These are phyloP conservation scores for Liposcelis brunnea DNA, from an alignment of 2,888 invertebrate genomes.

Conservation along the genomic window DNA sequence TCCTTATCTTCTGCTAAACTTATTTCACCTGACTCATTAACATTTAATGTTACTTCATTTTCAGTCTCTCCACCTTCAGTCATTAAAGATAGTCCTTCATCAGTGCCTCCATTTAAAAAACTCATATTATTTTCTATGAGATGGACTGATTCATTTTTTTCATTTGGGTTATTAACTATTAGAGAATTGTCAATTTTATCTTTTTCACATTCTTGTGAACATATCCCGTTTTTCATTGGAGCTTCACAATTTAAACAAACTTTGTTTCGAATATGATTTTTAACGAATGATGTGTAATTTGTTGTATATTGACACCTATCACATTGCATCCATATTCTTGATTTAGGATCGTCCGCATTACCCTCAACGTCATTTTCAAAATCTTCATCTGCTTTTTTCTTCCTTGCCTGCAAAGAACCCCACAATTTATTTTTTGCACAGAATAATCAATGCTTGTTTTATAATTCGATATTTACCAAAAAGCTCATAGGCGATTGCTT, in stretches of 20 bases:
- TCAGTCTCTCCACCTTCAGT: neutral
- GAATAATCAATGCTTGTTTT: neutral
- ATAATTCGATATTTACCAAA: neutral
- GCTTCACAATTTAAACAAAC: neutral
- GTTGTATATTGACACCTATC: slow-evolving; percentile 26
- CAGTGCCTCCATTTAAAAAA: neutral
- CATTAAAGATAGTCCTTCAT: neutral
- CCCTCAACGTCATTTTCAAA: slow-evolving; percentile 13
- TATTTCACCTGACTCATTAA: neutral
- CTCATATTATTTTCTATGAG: too few species aligned
- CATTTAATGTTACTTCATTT: neutral
- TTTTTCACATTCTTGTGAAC: neutral
- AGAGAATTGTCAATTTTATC: neutral
- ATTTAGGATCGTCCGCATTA: slow-evolving; percentile 16
- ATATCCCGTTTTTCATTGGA: neutral
- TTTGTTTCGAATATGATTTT: slow-evolving; percentile 21
- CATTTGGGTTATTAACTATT: neutral
- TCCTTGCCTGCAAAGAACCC: slow-evolving; percentile 17
- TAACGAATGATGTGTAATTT: slow-evolving; percentile 22
- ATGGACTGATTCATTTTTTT: too few species aligned
- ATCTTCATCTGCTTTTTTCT: slow-evolving; percentile 15
- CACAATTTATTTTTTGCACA: too few species aligned
- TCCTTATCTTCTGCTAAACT: neutral
- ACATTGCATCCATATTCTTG: slow-evolving; percentile 23
- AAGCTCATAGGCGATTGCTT: neutral